Percentiles rank a stretch among this genome's conserved stretches.
phyloP scores from a whole-genome alignment of 2,797 vertebrate species.

The Urocyon cinereoargenteus region DNA sequence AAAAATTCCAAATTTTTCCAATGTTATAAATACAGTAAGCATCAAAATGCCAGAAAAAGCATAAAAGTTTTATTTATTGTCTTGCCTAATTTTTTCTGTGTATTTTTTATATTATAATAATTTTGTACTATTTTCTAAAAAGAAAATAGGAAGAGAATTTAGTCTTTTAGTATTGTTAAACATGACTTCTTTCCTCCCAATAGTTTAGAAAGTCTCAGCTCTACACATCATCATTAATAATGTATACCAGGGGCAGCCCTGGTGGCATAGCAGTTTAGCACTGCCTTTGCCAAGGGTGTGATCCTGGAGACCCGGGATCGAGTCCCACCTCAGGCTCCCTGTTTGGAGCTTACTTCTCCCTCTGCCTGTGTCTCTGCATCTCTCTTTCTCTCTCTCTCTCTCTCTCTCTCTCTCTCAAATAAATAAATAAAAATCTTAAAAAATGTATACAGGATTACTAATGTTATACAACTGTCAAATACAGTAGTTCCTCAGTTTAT shows the following conservation, averaged over 20 bases:
- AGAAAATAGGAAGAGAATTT: background rate
- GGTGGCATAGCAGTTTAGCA: no score
- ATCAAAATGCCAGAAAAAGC: background rate
- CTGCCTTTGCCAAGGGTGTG: no score
- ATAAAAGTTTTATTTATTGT: background rate
- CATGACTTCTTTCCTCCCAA: background rate
- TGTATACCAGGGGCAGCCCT: no score
- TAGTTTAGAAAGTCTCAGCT: background rate
- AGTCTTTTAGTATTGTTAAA: background rate
- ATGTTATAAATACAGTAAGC: background rate
- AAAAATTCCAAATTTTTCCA: slow-evolving; percentile 20
- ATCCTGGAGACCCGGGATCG: no score
- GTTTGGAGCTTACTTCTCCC: no score
- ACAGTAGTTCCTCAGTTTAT: background rate
- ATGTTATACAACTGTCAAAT: background rate
- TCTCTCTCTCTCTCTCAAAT: no score
- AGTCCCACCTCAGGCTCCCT: no score
- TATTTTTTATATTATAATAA: background rate
- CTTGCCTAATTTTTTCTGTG: background rate
- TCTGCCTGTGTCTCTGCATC: no score
- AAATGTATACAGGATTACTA: background rate
- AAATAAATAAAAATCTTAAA: no score
- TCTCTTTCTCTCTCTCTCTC: no score
- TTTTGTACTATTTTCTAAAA: background rate
- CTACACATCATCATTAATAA: background rate